Conservation (phyloP, 2,888 invertebrate species). For the Magallana nippona region DNA sequence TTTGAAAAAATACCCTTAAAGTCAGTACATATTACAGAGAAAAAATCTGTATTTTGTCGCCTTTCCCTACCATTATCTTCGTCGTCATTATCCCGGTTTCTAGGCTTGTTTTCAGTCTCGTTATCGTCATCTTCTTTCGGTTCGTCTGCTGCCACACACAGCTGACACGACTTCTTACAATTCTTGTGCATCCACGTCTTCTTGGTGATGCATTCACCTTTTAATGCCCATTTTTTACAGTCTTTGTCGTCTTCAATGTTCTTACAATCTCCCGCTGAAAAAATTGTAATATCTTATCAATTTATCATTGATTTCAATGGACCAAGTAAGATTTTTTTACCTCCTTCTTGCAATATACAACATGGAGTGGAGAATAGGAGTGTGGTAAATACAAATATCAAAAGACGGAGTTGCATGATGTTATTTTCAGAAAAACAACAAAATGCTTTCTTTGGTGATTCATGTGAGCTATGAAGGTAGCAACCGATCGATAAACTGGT, state of each 20-base stretch:
- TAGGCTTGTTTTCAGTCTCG: slow-evolving; percentile 9
- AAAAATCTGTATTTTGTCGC: no score
- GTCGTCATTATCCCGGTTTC: slow-evolving; percentile 9
- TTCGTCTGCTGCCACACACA: slow-evolving; percentile 51
- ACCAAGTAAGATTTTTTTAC: no score
- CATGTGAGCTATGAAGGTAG: no score
- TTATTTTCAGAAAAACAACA: no score
- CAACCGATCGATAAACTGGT: no score
- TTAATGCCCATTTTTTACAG: slow-evolving; percentile 69
- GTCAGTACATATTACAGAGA: no score
- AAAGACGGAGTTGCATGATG: no score
- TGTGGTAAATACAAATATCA: no score
- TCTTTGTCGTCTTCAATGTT: slow-evolving; percentile 60
- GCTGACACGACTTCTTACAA: slow-evolving; percentile 57
- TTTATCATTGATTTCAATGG: background rate
- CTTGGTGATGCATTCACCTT: slow-evolving; percentile 66
- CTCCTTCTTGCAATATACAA: no score
- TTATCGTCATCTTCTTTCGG: slow-evolving; percentile 35
- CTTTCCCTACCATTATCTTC: background rate
- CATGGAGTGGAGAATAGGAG: no score
- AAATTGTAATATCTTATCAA: background rate
- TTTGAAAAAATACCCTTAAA: no score
- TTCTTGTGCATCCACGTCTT: slow-evolving; percentile 57
- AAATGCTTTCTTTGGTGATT: no score
- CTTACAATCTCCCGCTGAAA: slow-evolving; percentile 56